A percentile compares a stretch with the other conserved stretches of the same genome.
phyloP scores from a whole-genome alignment of 2,888 invertebrate species.

The Hypomecis punctinalis region DNA sequence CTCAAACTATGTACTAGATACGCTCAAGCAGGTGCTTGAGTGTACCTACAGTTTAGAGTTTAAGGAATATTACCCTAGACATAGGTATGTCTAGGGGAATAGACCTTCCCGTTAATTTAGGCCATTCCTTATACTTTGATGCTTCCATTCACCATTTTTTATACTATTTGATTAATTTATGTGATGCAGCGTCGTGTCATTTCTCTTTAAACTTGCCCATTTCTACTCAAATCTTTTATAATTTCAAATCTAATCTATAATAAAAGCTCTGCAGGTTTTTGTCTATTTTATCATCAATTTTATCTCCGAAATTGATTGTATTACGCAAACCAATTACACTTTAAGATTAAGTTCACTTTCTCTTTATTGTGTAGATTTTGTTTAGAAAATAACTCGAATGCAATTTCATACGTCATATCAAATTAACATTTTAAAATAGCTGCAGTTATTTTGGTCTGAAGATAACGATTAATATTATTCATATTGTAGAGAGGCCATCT shows the following conservation, averaged over 20 bases:
- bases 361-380: constrained; percentile 17
- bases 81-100: too few species aligned
- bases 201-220: constrained; percentile 9
- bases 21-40: too few species aligned
- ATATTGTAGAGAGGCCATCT: constrained; percentile 10
- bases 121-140: too few species aligned
- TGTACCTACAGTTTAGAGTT: too few species aligned
- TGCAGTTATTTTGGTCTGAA: background rate
- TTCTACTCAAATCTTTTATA: background rate
- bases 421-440: background rate
- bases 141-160: too few species aligned
- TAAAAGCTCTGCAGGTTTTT: constrained; percentile 38
- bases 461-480: constrained; percentile 26
- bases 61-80: too few species aligned
- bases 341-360: constrained; percentile 32
- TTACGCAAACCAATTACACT: constrained; percentile 37
- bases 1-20: too few species aligned
- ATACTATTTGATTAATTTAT: too few species aligned
- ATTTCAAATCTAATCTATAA: constrained; percentile 44
- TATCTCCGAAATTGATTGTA: constrained; percentile 29
- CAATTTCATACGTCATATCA: background rate
- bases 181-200: too few species aligned
- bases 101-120: too few species aligned
- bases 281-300: constrained; percentile 24
- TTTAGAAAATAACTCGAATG: background rate